Evolutionary conservation across 2,888 invertebrate species (phyloP), one percentile per base, ranked within the genome.

Genomic region (Eucera pruinosa): DNA sequence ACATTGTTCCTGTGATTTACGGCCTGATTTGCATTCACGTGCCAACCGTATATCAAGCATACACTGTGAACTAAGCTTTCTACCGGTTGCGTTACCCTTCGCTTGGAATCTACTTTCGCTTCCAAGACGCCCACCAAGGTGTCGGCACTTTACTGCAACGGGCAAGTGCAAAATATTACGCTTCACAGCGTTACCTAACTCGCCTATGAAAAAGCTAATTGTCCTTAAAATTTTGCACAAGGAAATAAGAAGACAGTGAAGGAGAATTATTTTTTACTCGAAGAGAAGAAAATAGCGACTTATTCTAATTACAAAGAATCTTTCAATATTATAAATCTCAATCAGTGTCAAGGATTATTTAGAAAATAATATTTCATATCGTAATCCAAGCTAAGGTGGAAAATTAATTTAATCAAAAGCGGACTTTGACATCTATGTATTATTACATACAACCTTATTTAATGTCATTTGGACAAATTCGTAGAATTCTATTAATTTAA

Each of bases 1-100:
- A 92, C 92, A 92, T 92, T 92, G 92, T 92, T 92, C 91, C 86
- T 86, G 90, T 92, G 92, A 92, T 92, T 92, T 92, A 92, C 91
- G 91, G 85, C 86, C 90, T 89, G 91, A 91, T 92, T 91, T 91
- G 91, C 90, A 91, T 92, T 91, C 91, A 92, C 90, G 88, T 86
- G 89, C 89, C 89, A 88, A 86, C 90, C 91, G 88, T 92, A 91
- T 92, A 92, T 92, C 91, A 91, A 90, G 87, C 90, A 90, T 91
- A 91, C 90, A 91, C 90, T 90, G 75, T 58, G 77, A 72, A 65
- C 78, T 72, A 72, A 77, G 78, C 72, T 72, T 78, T 78, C 72
- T 60, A 58, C 72, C 78, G 72, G 78, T 78, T 61, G 50, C 57
- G 65, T 65, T 66, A 77, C 78, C 77, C 66, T 58, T 54, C 57